Conservation (phyloP, 2,888 invertebrate species). For the Orthonychiurus folsomi region DNA sequence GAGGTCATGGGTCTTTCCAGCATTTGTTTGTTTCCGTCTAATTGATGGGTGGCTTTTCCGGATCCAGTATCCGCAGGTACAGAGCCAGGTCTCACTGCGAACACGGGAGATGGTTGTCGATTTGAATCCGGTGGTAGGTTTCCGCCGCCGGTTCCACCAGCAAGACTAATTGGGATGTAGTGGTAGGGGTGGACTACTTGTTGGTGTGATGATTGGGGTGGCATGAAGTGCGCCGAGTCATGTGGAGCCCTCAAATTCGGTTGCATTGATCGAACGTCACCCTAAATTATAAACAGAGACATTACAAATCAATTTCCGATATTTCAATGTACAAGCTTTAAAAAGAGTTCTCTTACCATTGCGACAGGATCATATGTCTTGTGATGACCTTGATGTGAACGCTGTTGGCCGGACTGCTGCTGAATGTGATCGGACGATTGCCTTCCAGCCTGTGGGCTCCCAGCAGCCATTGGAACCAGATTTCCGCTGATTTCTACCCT, state of each 20-base stretch:
- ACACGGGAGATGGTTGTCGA: background rate
- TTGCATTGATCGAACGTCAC: slow-evolving; percentile 25
- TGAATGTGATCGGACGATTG: slow-evolving; percentile 32
- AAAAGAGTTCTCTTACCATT: slow-evolving; percentile 26
- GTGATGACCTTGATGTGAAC: slow-evolving; percentile 23
- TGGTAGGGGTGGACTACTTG: slow-evolving; percentile 23
- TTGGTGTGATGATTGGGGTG: slow-evolving; percentile 25
- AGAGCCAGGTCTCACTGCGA: slow-evolving; percentile 5
- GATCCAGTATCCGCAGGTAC: slow-evolving; percentile 5
- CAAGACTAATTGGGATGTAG: slow-evolving; percentile 25
- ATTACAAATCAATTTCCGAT: background rate
- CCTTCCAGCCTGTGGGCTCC: slow-evolving; percentile 38
- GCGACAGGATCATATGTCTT: slow-evolving; percentile 25
- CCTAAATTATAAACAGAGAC: slow-evolving; percentile 18
- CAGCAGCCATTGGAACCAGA: slow-evolving; percentile 30
- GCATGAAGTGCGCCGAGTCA: slow-evolving; percentile 22
- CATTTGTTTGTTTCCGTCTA: background rate
- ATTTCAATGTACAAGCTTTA: background rate
- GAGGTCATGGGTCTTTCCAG: slow-evolving; percentile 18
- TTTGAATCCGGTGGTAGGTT: background rate
- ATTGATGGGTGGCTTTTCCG: background rate
- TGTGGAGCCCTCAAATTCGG: background rate
- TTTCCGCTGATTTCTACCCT: slow-evolving; percentile 35
- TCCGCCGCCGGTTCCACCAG: slow-evolving; percentile 16
- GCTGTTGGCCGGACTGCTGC: slow-evolving; percentile 25